Evolutionary conservation across 2,113 vertebrate genomes (phyloP), one percentile per base, ranked within the genome.

Genomic region (Lagopus muta): DNA sequence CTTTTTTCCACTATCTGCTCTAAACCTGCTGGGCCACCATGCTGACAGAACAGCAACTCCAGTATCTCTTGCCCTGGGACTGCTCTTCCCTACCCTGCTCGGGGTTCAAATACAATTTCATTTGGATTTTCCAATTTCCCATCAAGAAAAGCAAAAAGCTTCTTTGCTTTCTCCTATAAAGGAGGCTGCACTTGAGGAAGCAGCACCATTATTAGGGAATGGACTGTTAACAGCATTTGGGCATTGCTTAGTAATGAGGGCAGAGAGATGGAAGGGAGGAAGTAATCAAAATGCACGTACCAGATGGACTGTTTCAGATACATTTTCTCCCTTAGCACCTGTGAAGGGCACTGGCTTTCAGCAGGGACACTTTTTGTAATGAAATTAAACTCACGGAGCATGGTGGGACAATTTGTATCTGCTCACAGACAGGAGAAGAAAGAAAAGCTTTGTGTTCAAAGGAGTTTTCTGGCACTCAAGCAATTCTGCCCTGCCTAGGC

Each of bases 301-400:
- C 91, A 96, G 74, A 87, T 85, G 84, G 86, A 71, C 71, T 82
- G 65, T 93, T 96, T 85, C 89, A 93, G 91, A 90, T 66, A 65
- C 91, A 79, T 92, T 94, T 79, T 93, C 89, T 94, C 94, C 89
- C 87, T 86, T 45, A 71, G 94, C 86, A 79, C 91, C 95, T 87
- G 92, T 87, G 94, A 93, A 96, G 95, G 91, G 67, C 95, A 92
- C 4, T 93, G 81, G 66, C 62, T 95, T 84, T 65, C 89, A 93
- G 86, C 94, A 91, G 86, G 77, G 84, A 79, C 86, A 82, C 43
- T 82, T 86, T 69, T 28, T 70, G 86, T 94, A 94, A 89, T 87
- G 82, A 93, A 91, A 67, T 91, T 62, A 82, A 94, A 80, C 32
- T 78, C 81, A 82, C 27, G 42, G 92, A 82, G 87, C 95, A 74